phyloP scores from a whole-genome alignment of 2,888 invertebrate genomes.

The Diplolepis rosae region DNA sequence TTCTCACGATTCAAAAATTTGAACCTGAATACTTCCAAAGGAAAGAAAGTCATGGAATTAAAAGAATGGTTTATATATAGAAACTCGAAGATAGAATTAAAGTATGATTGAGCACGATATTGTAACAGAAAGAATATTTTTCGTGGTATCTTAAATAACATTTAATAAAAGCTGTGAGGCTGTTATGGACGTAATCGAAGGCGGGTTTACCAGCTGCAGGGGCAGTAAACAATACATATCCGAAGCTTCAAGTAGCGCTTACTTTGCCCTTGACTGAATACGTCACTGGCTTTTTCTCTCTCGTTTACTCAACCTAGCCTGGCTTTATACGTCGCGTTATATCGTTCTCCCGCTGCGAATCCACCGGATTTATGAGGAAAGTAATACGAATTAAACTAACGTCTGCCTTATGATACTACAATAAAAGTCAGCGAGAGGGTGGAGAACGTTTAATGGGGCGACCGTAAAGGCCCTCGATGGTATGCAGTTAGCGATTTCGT shows the following conservation, averaged over 20 bases:
- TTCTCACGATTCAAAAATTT: no score
- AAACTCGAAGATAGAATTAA: no score
- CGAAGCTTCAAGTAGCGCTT: not conserved
- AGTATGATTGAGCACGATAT: no score
- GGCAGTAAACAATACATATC: not conserved
- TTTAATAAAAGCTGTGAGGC: no score
- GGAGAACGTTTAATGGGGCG: constrained; percentile 30
- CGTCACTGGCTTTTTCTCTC: constrained; percentile 23
- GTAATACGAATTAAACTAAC: constrained; percentile 70
- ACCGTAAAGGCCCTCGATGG: constrained; percentile 20
- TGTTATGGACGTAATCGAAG: not conserved
- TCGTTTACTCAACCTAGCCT: constrained; percentile 45
- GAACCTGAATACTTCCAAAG: no score
- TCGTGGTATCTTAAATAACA: no score
- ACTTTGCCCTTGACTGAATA: not conserved
- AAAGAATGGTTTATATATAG: no score
- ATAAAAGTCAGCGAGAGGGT: constrained; percentile 51
- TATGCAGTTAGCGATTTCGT: constrained; percentile 34
- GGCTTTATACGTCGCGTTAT: constrained; percentile 59
- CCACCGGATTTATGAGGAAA: constrained; percentile 66
- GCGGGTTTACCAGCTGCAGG: not conserved
- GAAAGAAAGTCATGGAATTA: no score
- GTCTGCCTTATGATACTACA: constrained; percentile 57
- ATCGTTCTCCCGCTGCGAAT: constrained; percentile 54
- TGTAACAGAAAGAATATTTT: no score